These are phyloP conservation scores for Carassius gibelio DNA, from an alignment of 2,113 vertebrate species.

Conservation along the genomic window DNA sequence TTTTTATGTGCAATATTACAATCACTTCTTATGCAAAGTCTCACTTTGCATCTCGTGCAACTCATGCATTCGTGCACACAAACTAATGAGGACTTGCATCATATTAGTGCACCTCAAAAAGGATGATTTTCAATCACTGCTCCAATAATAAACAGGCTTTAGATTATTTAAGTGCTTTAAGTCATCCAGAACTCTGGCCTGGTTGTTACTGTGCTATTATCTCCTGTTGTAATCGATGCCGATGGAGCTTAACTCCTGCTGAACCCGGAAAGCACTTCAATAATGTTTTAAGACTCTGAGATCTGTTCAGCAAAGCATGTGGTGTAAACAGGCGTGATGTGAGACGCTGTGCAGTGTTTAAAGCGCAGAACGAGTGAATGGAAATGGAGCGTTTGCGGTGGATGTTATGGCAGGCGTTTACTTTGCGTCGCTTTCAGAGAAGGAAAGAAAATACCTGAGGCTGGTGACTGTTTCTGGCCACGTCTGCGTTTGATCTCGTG, in stretches of 20 bases:
- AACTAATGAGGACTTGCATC: not conserved
- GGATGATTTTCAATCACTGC: not conserved
- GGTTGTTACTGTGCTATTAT: not conserved
- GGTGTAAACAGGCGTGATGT: not conserved
- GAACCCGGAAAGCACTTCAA: not conserved
- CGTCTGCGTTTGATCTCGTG: slow-evolving; percentile 74
- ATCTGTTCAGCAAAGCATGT: not conserved
- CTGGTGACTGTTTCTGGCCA: slow-evolving; percentile 75
- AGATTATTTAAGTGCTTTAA: not conserved
- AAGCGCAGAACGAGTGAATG: slow-evolving; percentile 41
- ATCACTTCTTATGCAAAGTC: too few species aligned
- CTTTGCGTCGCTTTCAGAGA: slow-evolving; percentile 60
- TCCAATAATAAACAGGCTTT: not conserved
- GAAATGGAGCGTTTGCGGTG: slow-evolving; percentile 47
- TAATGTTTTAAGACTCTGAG: not conserved
- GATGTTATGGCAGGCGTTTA: slow-evolving; percentile 66
- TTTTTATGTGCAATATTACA: too few species aligned
- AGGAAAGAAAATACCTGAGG: slow-evolving; percentile 78
- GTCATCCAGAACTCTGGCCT: not conserved
- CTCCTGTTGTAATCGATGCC: not conserved
- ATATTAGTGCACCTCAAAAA: not conserved
- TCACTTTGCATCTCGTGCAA: too few species aligned
- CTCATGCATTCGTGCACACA: not conserved
- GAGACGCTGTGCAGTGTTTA: slow-evolving; percentile 47
- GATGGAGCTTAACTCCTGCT: not conserved